Percentiles rank a stretch among this genome's conserved stretches.
Conservation (phyloP, 2,888 invertebrate genomes). For the Diploptera punctata region DNA sequence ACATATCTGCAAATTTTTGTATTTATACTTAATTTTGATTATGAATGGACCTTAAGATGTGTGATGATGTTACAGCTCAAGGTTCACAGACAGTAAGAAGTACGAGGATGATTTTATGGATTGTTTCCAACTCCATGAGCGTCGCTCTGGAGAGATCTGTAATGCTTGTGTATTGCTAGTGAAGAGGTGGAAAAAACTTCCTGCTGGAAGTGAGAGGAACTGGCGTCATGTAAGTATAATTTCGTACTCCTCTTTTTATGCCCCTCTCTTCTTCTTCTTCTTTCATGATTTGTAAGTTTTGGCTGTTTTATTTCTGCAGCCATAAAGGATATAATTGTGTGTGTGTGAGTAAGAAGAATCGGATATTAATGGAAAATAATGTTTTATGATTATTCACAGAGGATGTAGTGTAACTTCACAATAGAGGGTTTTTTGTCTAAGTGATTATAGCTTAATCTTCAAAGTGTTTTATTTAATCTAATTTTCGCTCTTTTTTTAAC, state of each 20-base stretch:
- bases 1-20: not conserved
- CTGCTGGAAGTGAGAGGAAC: constrained; percentile 72
- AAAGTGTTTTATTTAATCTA: no score
- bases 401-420: no score
- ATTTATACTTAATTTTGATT: not conserved
- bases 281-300: no score
- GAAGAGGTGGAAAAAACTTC: constrained; percentile 80
- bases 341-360: no score
- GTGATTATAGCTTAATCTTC: no score
- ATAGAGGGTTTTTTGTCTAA: no score
- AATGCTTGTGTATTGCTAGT: constrained; percentile 86
- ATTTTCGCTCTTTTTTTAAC: no score
- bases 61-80: constrained; percentile 64
- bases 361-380: no score
- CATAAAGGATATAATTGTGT: no score
- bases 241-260: not conserved
- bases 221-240: constrained; percentile 79
- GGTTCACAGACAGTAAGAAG: constrained; percentile 84
- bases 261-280: not conserved
- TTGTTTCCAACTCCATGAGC: constrained; percentile 77
- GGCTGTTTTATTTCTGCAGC: no score
- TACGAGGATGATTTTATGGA: constrained; percentile 82
- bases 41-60: not conserved
- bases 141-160: constrained; percentile 82
- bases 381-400: no score